phyloP scores from a whole-genome alignment of 2,113 vertebrate species.

The Oceanites oceanicus region DNA sequence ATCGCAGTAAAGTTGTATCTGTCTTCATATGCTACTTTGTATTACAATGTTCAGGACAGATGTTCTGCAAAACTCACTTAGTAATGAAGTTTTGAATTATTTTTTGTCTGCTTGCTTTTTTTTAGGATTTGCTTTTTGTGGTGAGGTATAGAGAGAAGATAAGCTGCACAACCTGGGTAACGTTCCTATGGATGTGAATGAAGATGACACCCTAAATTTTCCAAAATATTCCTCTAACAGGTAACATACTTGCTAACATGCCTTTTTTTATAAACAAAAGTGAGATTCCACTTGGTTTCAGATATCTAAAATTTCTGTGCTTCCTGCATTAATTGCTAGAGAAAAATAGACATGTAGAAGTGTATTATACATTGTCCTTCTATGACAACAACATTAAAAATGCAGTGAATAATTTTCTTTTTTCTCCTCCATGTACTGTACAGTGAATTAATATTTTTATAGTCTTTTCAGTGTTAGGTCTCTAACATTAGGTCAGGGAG shows the following conservation, averaged over 20 bases:
- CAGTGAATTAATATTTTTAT: no score
- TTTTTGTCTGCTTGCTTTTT: neutral
- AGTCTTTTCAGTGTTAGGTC: no score
- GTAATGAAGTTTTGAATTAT: neutral
- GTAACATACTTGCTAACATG: neutral
- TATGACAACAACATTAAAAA: no score
- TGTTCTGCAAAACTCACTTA: neutral
- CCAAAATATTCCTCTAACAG: neutral
- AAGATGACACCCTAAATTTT: neutral
- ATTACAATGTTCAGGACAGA: neutral
- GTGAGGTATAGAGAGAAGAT: neutral
- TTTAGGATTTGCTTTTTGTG: neutral
- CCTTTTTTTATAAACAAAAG: neutral
- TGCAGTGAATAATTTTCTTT: no score
- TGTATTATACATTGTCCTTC: no score
- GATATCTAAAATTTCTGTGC: no score
- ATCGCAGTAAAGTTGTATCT: neutral
- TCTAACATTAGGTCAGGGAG: no score
- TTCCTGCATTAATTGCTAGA: neutral
- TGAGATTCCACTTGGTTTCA: neutral
- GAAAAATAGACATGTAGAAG: neutral
- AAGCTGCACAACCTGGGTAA: neutral
- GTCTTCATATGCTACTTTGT: neutral
- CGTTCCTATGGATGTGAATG: neutral
- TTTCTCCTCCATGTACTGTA: no score